Percentiles rank a stretch among this genome's conserved stretches.
Conservation (phyloP, 2,888 invertebrate genomes). For the Oxyteleia sp. region DNA sequence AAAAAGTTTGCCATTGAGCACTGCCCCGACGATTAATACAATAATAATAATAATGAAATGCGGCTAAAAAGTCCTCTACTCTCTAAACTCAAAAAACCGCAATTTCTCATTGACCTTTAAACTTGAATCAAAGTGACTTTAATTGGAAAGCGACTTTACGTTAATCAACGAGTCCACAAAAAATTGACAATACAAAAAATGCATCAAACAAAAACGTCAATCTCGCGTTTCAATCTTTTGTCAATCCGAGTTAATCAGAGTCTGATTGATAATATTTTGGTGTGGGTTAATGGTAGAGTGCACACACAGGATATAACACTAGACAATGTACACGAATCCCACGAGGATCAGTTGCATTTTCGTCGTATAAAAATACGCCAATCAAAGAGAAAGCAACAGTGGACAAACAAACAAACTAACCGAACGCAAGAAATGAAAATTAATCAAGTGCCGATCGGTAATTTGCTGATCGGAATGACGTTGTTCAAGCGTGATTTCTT, state of each 20-base stretch:
- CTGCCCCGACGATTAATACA: slow-evolving; percentile 63
- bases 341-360: slow-evolving; percentile 84
- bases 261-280: slow-evolving; percentile 68
- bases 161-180: slow-evolving; percentile 7
- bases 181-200: slow-evolving; percentile 1
- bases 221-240: slow-evolving; percentile 66
- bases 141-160: slow-evolving; percentile 10
- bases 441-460: background rate
- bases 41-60: slow-evolving; percentile 53
- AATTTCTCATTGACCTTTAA: slow-evolving; percentile 15
- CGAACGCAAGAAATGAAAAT: slow-evolving; percentile 17
- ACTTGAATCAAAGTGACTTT: slow-evolving; percentile 28
- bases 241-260: slow-evolving; percentile 67
- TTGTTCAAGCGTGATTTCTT: background rate
- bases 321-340: slow-evolving; percentile 95
- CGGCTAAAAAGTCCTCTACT: slow-evolving; percentile 57
- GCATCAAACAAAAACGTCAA: slow-evolving; percentile 43
- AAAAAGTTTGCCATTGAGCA: slow-evolving; percentile 36
- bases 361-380: slow-evolving; percentile 32
- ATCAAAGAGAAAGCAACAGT: slow-evolving; percentile 32
- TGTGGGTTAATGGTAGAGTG: slow-evolving; percentile 85
- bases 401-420: slow-evolving; percentile 26
- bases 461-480: slow-evolving; percentile 9
- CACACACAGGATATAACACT: slow-evolving; percentile 96
- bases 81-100: slow-evolving; percentile 54